Evolutionary conservation across 2,888 invertebrate genomes (phyloP).

Genomic region (Dyspetes luteomarginatus): DNA sequence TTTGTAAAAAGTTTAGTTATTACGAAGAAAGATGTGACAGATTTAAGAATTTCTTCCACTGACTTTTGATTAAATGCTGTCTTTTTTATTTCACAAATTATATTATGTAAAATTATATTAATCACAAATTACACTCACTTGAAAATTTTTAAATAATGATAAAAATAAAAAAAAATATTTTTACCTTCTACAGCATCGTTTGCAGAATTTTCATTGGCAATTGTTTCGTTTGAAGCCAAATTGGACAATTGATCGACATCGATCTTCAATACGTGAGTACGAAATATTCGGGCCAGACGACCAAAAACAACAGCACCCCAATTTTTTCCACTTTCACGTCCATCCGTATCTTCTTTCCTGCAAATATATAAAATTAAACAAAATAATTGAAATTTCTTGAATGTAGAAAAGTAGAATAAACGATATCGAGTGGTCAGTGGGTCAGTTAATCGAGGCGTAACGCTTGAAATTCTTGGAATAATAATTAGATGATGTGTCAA

Average conservation of each 20-base stretch:
- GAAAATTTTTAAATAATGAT: no score
- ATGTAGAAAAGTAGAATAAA: neutral
- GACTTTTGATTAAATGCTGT: no score
- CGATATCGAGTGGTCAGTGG: constrained; percentile 52
- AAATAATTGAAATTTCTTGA: neutral
- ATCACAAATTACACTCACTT: no score
- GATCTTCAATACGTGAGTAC: constrained; percentile 88
- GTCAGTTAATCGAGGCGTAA: constrained; percentile 56
- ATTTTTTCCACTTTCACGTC: constrained; percentile 84
- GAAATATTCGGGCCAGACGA: constrained; percentile 85
- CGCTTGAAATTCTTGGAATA: constrained; percentile 14
- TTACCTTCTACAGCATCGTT: constrained; percentile 82
- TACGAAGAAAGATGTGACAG: no score
- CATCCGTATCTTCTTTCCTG: constrained; percentile 71
- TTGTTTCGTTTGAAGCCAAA: constrained; percentile 43
- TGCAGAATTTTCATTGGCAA: constrained; percentile 9
- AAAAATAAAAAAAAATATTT: neutral
- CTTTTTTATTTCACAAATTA: no score
- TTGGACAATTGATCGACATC: constrained; percentile 83
- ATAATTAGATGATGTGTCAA: constrained; percentile 61
- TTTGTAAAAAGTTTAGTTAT: no score
- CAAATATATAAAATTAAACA: neutral
- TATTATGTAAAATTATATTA: no score
- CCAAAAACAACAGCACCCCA: constrained; percentile 87
- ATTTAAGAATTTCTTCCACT: no score